Percentiles rank a stretch among this genome's conserved stretches.
These are phyloP conservation scores for Sminthurinus aureus DNA, from an alignment of 2,888 invertebrate species.

Conservation along the genomic window DNA sequence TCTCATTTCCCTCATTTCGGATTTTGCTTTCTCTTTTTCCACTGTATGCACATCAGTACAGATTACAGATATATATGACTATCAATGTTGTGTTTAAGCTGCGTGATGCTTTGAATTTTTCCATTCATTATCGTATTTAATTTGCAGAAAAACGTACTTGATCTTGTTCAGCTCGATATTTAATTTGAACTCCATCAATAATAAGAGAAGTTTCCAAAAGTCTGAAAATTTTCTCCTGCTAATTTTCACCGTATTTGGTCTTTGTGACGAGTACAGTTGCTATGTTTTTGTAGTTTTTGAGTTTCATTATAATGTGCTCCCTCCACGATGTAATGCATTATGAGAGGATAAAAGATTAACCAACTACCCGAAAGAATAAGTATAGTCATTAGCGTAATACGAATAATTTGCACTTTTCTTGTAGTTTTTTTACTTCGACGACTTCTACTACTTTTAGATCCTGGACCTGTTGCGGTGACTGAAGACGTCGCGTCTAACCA, in stretches of 20 bases:
- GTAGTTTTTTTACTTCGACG: constrained; percentile 20
- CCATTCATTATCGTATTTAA: not conserved
- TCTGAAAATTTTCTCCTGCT: constrained; percentile 80
- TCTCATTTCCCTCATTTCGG: too few species aligned
- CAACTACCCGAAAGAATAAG: constrained; percentile 17
- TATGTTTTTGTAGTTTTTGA: not conserved
- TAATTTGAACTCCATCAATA: constrained; percentile 86
- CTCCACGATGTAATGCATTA: constrained; percentile 23
- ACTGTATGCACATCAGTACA: too few species aligned
- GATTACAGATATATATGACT: too few species aligned
- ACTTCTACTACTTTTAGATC: constrained; percentile 19
- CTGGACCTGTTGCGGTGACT: not conserved
- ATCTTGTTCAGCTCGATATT: constrained; percentile 82
- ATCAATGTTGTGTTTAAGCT: too few species aligned
- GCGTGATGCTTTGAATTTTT: too few species aligned
- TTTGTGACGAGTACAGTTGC: not conserved
- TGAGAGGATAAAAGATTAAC: constrained; percentile 31
- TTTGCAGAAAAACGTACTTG: too few species aligned
- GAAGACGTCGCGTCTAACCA: constrained; percentile 22
- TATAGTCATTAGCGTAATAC: not conserved
- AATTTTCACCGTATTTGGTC: constrained; percentile 74
- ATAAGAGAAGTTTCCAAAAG: constrained; percentile 79
- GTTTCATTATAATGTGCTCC: constrained; percentile 25
- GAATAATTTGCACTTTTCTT: constrained; percentile 12
- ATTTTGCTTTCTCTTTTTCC: too few species aligned